Evolutionary conservation across 2,888 invertebrate species (phyloP).

Genomic region (Agrochola lota): DNA sequence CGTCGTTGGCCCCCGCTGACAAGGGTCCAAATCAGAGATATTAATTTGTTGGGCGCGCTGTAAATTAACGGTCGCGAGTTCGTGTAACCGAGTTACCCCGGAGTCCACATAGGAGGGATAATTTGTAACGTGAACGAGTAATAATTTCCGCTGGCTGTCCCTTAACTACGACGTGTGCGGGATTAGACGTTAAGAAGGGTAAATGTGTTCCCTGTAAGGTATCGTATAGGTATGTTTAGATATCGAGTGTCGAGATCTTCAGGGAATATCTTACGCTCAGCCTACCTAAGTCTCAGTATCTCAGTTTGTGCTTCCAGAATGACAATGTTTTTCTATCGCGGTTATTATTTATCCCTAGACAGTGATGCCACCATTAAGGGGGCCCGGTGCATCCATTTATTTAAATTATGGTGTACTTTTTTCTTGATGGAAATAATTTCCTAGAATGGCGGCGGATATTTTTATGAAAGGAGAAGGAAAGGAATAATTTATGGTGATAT

Average conservation of each 20-base stretch:
- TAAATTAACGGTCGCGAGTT: conserved; percentile 87
- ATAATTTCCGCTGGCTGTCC: conserved; percentile 81
- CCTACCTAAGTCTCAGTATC: conserved; percentile 7
- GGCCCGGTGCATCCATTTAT: conserved; percentile 60
- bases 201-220: conserved; percentile 52
- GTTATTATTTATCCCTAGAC: conserved; percentile 50
- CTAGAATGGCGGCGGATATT: conserved; percentile 47
- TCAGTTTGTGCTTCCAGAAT: conserved; percentile 18
- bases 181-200: conserved; percentile 70
- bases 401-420: conserved; percentile 60
- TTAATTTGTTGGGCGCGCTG: conserved; percentile 88
- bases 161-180: conserved; percentile 72
- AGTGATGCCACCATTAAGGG: conserved; percentile 48
- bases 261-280: conserved; percentile 31
- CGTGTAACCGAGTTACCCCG: conserved; percentile 84
- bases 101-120: conserved; percentile 77
- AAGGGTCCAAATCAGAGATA: conserved; percentile 90
- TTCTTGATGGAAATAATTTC: conserved; percentile 63
- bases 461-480: conserved; percentile 45
- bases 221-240: conserved; percentile 23
- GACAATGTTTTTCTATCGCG: conserved; percentile 46
- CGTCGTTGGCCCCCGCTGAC: conserved; percentile 80
- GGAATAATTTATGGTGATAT: conserved; percentile 43
- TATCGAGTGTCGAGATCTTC: conserved; percentile 43
- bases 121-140: conserved; percentile 85